Evolutionary conservation across 2,888 invertebrate species (phyloP).

Genomic region (Chymomyza procnemis): DNA sequence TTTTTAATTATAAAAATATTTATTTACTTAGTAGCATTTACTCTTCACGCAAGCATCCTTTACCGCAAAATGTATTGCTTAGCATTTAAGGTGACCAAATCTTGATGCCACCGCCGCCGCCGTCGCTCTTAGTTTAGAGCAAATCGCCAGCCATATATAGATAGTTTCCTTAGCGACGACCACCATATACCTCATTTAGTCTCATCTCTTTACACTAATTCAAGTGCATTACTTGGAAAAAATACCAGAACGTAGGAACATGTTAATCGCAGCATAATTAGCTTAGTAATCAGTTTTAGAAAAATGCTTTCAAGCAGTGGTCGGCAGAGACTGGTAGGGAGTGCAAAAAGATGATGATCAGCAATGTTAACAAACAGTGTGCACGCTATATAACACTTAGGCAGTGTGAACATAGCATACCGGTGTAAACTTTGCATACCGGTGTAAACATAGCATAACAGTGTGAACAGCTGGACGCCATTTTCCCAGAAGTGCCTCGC

Average conservation of each 20-base stretch:
- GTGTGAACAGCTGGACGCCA: too few relatives aligned
- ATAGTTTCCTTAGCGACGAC: neutral
- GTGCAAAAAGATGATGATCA: too few relatives aligned
- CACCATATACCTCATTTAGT: constrained; percentile 53
- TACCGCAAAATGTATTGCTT: constrained; percentile 49
- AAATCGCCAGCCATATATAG: neutral
- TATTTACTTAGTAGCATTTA: constrained; percentile 14
- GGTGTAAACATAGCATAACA: too few relatives aligned
- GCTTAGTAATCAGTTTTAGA: constrained; percentile 39
- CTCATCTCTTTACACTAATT: constrained; percentile 26
- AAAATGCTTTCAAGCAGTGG: neutral
- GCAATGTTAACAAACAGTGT: too few relatives aligned
- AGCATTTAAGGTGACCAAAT: constrained; percentile 34
- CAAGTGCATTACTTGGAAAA: constrained; percentile 28
- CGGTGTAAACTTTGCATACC: too few relatives aligned
- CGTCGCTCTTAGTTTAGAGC: neutral
- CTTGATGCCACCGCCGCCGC: neutral
- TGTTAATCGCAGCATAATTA: constrained; percentile 65
- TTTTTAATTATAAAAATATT: constrained; percentile 17
- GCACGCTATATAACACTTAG: too few relatives aligned
- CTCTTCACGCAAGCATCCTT: constrained; percentile 22
- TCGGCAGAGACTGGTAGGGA: neutral
- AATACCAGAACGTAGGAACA: constrained; percentile 58
- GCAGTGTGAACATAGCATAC: too few relatives aligned
- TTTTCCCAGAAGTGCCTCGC: too few relatives aligned